Conservation (phyloP, 1,140 invertebrate genomes). For the Wiebesia pumilae region DNA sequence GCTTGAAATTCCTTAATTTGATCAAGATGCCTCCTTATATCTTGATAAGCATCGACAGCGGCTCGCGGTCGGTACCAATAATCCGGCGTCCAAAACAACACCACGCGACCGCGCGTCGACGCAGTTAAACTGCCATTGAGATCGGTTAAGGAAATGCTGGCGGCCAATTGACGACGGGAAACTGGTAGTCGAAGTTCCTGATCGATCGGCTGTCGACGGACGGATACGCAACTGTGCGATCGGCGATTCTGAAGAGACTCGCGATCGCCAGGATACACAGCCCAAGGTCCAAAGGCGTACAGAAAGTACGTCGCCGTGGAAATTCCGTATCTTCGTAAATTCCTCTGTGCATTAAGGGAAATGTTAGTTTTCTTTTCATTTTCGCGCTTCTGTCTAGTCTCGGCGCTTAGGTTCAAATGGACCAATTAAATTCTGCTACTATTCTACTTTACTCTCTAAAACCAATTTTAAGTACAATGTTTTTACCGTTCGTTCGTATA, state of each 20-base stretch:
- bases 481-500: too few relatives aligned
- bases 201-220: conserved; percentile 65
- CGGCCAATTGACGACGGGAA: conserved; percentile 69
- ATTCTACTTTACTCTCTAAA: too few relatives aligned
- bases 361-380: not conserved
- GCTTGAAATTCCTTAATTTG: conserved; percentile 57
- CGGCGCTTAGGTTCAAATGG: not conserved
- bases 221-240: conserved; percentile 68
- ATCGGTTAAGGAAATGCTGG: conserved; percentile 70
- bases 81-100: conserved; percentile 77
- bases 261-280: conserved; percentile 70
- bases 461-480: too few relatives aligned
- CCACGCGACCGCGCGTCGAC: conserved; percentile 58
- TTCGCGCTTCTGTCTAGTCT: too few relatives aligned
- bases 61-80: conserved; percentile 76
- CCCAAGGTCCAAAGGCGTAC: conserved; percentile 74
- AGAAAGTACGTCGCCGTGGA: conserved; percentile 71
- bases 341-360: conserved; percentile 5
- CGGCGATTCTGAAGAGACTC: conserved; percentile 69
- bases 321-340: conserved; percentile 68
- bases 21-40: conserved; percentile 69
- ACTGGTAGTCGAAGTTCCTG: conserved; percentile 68
- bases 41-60: conserved; percentile 70
- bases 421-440: not conserved
- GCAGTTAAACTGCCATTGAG: conserved; percentile 54